Base-by-base conservation (phyloP, 2,797 vertebrate species). In the Rousettus madagascariensis region DNA sequence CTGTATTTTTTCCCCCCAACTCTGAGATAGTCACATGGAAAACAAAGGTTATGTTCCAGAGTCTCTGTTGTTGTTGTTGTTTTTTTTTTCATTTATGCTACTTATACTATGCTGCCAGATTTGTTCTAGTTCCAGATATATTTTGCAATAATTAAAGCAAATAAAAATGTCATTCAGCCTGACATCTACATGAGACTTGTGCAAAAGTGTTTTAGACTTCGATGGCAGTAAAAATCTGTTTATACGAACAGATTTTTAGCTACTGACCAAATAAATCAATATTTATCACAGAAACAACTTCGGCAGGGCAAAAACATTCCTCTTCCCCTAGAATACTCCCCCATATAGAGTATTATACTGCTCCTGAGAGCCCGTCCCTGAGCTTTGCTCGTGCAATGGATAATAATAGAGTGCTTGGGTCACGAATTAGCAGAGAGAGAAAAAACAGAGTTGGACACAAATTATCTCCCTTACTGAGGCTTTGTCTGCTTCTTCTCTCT, bases 131-230 rank as follows among this genome's bases (percentile, higher is more conserved):
- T 96, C 53, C 30, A 96, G 26, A 68, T 11, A 4, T 49, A 16
- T 83, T 92, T 72, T 91, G 11, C 10, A 93, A 77, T 79, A 84
- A 75, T 8, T 12, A 82, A 96, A 57, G 22, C 79, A 84, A 98
- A 96, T 49, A 24, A 97, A 97, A 97, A 80, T 85, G 13, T 84
- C 65, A 93, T 57, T 75, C 26, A 83, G 11, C 2, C 65, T 84
- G 88, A 15, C 9, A 30, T 26, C 0, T 15, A 9, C 22, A 63
- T 74, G 7, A 3, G 0, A 74, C 43, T 36, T 92, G 28, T 20
- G 36, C 57, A 95, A 36, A 97, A 95, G 19, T 36, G 0, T 85
- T 90, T 61, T 66, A 33, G 63, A 20, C 1, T 92, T 96, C 95
- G 95, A 75, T 41, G 69, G 16, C 77, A 11, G 89, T 33, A 13